Conservation (phyloP, 1,140 invertebrate genomes). For the Paraescarpia echinospica region DNA sequence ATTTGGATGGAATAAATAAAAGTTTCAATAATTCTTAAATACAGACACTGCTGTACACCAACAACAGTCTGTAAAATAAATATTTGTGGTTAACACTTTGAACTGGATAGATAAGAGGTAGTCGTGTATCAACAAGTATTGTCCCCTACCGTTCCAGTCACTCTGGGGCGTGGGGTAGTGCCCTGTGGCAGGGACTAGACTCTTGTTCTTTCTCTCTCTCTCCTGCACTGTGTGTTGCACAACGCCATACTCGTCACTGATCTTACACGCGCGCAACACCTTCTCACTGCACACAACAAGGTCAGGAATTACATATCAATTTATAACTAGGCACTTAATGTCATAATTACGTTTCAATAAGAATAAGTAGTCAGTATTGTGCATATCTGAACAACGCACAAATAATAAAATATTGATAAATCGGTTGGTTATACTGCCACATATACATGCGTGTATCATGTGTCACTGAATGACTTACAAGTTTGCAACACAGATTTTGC, state of each 20-base stretch:
- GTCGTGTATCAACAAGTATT: neutral
- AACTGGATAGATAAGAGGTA: no score
- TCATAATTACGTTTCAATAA: neutral
- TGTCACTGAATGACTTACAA: no score
- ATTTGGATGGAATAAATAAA: neutral
- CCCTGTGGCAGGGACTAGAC: neutral
- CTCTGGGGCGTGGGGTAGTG: neutral
- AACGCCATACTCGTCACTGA: conserved; percentile 81
- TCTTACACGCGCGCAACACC: conserved; percentile 73
- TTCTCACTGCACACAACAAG: conserved; percentile 69
- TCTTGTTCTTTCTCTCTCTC: conserved; percentile 15
- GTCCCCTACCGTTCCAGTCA: conserved; percentile 3
- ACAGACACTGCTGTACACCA: neutral
- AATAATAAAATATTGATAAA: no score
- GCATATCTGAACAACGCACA: no score
- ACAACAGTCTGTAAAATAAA: no score
- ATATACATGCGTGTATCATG: neutral
- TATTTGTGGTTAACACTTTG: neutral
- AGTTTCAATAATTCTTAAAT: neutral
- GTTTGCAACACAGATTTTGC: no score
- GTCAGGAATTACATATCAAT: conserved; percentile 20
- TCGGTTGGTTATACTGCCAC: no score
- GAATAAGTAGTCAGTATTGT: no score
- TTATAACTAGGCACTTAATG: neutral
- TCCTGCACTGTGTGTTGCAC: conserved; percentile 80